Conservation (phyloP, 2,113 vertebrate genomes). For the Psilopsiagon aurifrons region DNA sequence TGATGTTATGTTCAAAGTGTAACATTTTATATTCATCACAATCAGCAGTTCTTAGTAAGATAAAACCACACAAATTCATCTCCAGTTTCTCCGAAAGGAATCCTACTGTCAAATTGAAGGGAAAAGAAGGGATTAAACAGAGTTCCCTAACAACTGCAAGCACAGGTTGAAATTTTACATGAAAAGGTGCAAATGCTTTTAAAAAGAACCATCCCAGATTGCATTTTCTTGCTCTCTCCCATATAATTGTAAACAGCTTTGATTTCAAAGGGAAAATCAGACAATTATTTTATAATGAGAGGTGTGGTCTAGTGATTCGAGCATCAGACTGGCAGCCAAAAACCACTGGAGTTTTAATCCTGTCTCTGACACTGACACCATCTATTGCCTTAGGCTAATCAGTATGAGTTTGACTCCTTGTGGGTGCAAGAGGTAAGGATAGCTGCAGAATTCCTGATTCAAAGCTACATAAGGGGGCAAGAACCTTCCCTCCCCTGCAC, state of each 20-base stretch:
- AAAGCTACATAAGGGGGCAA: background rate
- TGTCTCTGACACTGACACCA: conserved; percentile 65
- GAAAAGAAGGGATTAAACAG: background rate
- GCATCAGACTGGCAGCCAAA: conserved; percentile 56
- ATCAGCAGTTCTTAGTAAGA: background rate
- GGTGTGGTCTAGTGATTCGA: conserved; percentile 56
- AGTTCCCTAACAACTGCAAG: background rate
- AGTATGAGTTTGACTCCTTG: background rate
- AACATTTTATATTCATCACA: background rate
- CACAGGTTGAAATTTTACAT: conserved; percentile 32
- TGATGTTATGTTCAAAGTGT: background rate
- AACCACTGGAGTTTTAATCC: conserved; percentile 53
- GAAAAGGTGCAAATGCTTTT: conserved; percentile 51
- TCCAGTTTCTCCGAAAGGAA: conserved; percentile 13
- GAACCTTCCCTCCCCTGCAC: background rate
- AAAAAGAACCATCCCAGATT: conserved; percentile 21
- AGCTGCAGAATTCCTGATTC: background rate
- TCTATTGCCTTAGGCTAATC: conserved; percentile 40
- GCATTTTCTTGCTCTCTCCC: conserved; percentile 43
- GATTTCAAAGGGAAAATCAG: conserved; percentile 69
- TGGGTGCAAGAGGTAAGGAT: background rate
- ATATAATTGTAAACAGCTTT: conserved; percentile 66
- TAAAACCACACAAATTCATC: background rate
- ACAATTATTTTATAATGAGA: conserved; percentile 68
- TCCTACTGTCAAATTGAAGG: background rate